A percentile compares a stretch with the other conserved stretches of the same genome.
Conservation (phyloP, 2,797 vertebrate genomes). For the Fundulus diaphanus region DNA sequence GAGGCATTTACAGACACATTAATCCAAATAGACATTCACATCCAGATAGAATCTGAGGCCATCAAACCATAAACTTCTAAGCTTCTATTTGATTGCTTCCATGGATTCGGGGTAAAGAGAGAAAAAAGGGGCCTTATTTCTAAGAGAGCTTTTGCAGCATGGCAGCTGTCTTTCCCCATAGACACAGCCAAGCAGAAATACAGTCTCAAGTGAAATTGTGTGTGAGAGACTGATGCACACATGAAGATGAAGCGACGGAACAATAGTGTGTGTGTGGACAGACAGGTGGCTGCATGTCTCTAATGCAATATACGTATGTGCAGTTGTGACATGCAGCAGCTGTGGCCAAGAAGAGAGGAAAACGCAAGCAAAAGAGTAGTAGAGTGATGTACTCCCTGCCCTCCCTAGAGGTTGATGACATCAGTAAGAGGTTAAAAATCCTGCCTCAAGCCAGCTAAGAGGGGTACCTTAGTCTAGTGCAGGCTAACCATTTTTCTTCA, state of each 20-base stretch:
- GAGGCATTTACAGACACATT: constrained; percentile 23
- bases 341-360: constrained; percentile 51
- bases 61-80: constrained; percentile 38
- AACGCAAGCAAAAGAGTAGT: constrained; percentile 52
- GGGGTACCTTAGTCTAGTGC: constrained; percentile 61
- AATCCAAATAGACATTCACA: constrained; percentile 26
- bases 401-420: constrained; percentile 77
- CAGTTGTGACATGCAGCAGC: constrained; percentile 52
- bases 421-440: constrained; percentile 84
- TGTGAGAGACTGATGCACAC: constrained; percentile 37
- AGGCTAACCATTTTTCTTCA: constrained; percentile 66
- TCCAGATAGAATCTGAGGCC: constrained; percentile 35
- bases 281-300: constrained; percentile 49
- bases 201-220: constrained; percentile 47
- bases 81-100: constrained; percentile 49
- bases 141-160: constrained; percentile 68
- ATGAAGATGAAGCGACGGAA: constrained; percentile 17
- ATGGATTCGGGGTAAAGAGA: constrained; percentile 21
- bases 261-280: constrained; percentile 16
- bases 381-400: constrained; percentile 68
- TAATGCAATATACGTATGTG: constrained; percentile 70
- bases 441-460: constrained; percentile 73
- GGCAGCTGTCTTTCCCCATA: constrained; percentile 69
- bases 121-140: constrained; percentile 49
- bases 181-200: constrained; percentile 57